Evolutionary conservation across 2,113 vertebrate species (phyloP).

Genomic region (Melierax canorus): DNA sequence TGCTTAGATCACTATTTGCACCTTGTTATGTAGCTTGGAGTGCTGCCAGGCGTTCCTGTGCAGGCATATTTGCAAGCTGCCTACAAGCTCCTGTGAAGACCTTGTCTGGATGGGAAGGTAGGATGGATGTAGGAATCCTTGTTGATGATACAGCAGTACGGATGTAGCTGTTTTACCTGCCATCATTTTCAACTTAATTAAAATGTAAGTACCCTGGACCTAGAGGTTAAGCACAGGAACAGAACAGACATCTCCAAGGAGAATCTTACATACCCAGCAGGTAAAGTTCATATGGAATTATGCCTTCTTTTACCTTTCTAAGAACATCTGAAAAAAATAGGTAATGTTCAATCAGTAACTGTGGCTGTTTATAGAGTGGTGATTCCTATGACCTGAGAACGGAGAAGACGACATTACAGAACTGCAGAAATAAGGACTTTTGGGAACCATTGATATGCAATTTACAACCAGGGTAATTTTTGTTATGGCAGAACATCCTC

Average conservation of each 20-base stretch:
- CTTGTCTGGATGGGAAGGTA: background rate
- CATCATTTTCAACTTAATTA: background rate
- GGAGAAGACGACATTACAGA: background rate
- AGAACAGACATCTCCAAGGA: background rate
- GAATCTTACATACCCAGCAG: background rate
- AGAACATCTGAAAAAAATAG: background rate
- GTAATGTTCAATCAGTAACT: background rate
- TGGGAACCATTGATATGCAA: background rate
- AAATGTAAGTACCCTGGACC: background rate
- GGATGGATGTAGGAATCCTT: background rate
- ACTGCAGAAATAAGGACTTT: background rate
- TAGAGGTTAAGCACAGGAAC: background rate
- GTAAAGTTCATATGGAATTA: background rate
- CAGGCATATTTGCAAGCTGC: background rate
- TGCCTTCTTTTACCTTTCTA: background rate
- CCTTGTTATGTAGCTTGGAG: background rate
- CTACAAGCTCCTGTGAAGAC: background rate
- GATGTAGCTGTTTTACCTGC: background rate
- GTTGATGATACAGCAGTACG: background rate
- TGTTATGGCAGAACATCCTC: background rate
- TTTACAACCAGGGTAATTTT: background rate
- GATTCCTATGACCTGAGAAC: background rate
- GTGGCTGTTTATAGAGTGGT: background rate
- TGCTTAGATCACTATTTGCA: background rate
- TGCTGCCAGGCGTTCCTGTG: background rate